Percentiles rank a stretch among this genome's conserved stretches.
phyloP scores from a whole-genome alignment of 2,113 vertebrate species.

The Xiphias gladius region DNA sequence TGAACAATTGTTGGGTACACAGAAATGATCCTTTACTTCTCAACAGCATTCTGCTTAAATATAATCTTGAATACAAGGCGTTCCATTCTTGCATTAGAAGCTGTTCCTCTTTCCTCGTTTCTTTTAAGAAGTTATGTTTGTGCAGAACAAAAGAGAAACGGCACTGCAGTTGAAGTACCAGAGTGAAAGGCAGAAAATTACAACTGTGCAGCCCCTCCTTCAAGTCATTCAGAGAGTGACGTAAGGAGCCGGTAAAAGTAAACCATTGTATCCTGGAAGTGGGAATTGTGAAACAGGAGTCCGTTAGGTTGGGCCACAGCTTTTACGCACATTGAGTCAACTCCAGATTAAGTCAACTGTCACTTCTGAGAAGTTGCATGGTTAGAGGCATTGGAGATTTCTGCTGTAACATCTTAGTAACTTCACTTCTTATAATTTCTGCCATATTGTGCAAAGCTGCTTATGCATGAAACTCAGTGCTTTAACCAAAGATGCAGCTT shows the following conservation, averaged over 20 bases:
- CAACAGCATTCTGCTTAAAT: not conserved
- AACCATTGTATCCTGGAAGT: constrained; percentile 58
- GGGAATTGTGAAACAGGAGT: constrained; percentile 64
- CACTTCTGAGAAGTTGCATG: constrained; percentile 57
- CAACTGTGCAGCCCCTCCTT: constrained; percentile 6
- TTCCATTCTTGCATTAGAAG: constrained; percentile 21
- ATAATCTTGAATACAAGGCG: not conserved
- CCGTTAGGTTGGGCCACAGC: constrained; percentile 58
- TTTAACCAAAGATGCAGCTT: not conserved
- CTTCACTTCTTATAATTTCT: not conserved
- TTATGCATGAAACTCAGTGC: not conserved
- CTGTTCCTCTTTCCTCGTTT: not conserved
- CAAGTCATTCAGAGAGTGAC: constrained; percentile 14
- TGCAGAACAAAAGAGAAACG: constrained; percentile 6
- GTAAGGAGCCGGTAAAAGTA: constrained; percentile 46
- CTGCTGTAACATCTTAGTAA: constrained; percentile 8
- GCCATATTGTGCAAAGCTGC: not conserved
- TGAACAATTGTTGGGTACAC: constrained; percentile 6
- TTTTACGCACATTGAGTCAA: constrained; percentile 52
- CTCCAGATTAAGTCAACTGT: constrained; percentile 45
- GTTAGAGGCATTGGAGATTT: not conserved
- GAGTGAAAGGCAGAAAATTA: not conserved
- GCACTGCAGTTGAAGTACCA: accelerated
- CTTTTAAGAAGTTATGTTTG: not conserved
- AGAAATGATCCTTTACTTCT: constrained; percentile 26